Evolutionary conservation across 2,888 invertebrate genomes (phyloP).

Genomic region (Hoplodrina ambigua): DNA sequence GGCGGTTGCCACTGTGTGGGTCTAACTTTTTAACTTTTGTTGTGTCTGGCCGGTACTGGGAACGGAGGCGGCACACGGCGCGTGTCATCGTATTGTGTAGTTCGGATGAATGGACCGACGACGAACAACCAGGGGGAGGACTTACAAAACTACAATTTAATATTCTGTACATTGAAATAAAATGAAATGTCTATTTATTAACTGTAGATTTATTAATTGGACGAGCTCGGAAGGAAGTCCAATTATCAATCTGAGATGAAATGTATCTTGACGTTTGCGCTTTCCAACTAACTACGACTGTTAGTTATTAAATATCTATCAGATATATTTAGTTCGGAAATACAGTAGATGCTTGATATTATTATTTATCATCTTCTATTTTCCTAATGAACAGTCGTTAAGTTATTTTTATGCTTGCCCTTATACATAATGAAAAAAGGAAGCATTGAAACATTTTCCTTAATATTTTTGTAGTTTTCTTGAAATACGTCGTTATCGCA

Average conservation of each 20-base stretch:
- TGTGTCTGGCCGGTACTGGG: not conserved
- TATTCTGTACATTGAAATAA: not conserved
- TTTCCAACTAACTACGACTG: not conserved
- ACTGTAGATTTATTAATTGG: too few species aligned
- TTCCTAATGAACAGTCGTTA: too few species aligned
- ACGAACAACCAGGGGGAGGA: not conserved
- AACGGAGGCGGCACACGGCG: not conserved
- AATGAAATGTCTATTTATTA: not conserved
- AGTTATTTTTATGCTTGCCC: too few species aligned
- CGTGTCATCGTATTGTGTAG: not conserved
- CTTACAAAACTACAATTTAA: not conserved
- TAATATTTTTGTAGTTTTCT: not conserved
- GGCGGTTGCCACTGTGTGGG: not conserved
- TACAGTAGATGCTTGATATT: too few species aligned
- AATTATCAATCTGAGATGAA: not conserved
- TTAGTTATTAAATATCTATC: too few species aligned
- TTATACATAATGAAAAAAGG: too few species aligned
- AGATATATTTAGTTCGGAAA: too few species aligned
- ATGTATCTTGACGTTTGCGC: not conserved
- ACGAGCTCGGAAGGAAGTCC: too few species aligned
- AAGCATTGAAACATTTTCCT: too few species aligned
- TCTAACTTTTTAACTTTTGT: not conserved
- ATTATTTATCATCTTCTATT: too few species aligned
- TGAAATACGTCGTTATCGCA: not conserved
- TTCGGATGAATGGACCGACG: not conserved